A percentile compares a stretch with the other conserved stretches of the same genome.
Evolutionary conservation across 2,797 vertebrate genomes (phyloP).

Genomic region (Gallinago solitaria): DNA sequence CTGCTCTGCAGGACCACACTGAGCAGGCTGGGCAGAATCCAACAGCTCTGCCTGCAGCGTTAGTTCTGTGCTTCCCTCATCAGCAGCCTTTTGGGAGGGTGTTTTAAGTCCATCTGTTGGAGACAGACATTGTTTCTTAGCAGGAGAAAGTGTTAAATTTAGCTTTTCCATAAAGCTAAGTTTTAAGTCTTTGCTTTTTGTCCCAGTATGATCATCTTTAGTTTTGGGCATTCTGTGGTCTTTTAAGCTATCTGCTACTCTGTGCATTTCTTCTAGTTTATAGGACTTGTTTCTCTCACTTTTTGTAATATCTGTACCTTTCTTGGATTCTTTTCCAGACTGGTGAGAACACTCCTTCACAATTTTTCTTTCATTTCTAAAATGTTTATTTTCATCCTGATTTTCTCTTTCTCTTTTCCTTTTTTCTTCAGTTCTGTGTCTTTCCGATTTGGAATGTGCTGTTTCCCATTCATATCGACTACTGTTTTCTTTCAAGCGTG

Average conservation of each 20-base stretch:
- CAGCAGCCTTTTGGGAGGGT: not conserved
- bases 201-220: constrained; percentile 12
- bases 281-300: constrained; percentile 17
- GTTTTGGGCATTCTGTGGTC: constrained; percentile 2
- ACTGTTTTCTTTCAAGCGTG: constrained; percentile 56
- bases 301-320: constrained; percentile 37
- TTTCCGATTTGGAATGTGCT: constrained; percentile 78
- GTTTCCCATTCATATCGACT: constrained; percentile 69
- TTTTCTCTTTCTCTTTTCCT: constrained; percentile 77
- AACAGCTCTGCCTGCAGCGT: constrained; percentile 6
- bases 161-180: constrained; percentile 96
- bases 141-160: constrained; percentile 93
- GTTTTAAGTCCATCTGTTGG: not conserved
- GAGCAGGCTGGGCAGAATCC: not conserved
- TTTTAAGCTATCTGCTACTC: constrained; percentile 9
- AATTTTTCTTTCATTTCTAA: constrained; percentile 68
- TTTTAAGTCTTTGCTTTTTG: constrained; percentile 87
- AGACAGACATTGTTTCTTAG: constrained; percentile 82
- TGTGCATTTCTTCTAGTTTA: constrained; percentile 9
- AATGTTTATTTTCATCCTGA: constrained; percentile 69
- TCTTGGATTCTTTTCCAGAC: constrained; percentile 52
- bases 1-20: not conserved
- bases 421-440: constrained; percentile 75
- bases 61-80: not conserved
- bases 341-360: constrained; percentile 48